Evolutionary conservation across 2,888 invertebrate genomes (phyloP).

Genomic region (Acrobasis consociella): DNA sequence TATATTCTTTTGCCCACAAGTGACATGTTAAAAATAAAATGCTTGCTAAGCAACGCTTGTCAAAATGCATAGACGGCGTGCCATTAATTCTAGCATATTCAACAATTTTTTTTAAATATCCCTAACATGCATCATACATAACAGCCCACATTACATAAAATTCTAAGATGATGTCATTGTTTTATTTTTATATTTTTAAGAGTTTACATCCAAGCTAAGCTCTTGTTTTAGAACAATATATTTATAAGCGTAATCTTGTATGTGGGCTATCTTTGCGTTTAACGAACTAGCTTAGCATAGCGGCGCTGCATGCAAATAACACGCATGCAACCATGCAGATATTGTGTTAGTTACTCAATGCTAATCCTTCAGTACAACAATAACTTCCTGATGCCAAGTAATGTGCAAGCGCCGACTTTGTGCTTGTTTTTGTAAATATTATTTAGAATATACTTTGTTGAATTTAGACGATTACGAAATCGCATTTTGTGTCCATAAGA

Average conservation of each 20-base stretch:
- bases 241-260: not conserved
- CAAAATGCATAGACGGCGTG: no score
- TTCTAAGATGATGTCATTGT: no score
- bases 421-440: not conserved
- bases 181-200: no score
- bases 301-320: constrained; percentile 19
- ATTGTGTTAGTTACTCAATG: constrained; percentile 15
- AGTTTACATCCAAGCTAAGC: no score
- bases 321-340: constrained; percentile 20
- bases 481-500: not conserved
- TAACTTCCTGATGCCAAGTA: not conserved
- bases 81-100: no score
- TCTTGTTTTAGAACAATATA: no score
- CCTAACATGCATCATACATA: no score
- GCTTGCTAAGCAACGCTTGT: no score
- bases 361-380: not conserved
- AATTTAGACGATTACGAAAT: not conserved
- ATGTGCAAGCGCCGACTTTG: not conserved
- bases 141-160: no score
- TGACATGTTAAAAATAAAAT: no score
- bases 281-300: constrained; percentile 14
- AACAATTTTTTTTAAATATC: no score
- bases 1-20: no score
- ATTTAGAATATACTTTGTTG: not conserved
- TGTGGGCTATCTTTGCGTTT: not conserved